Percentiles rank a stretch among this genome's conserved stretches.
phyloP scores from a whole-genome alignment of 2,113 vertebrate genomes.

The Crocuta crocuta region DNA sequence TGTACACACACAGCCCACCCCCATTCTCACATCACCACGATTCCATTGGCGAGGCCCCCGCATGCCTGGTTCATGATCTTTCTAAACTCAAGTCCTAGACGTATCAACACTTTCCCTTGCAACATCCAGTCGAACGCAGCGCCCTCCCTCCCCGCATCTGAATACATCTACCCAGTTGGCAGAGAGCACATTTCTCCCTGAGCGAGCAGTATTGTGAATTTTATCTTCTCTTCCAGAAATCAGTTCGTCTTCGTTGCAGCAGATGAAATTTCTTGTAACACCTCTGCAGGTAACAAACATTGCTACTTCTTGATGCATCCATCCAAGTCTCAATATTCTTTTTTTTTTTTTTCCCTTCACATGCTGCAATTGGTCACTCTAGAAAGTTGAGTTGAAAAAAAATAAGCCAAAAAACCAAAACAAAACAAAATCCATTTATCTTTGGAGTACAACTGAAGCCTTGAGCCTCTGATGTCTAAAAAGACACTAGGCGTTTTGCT shows the following conservation, averaged over 20 bases:
- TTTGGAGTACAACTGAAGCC: conserved; percentile 79
- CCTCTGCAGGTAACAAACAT: conserved; percentile 97
- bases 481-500: conserved; percentile 83
- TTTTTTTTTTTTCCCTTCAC: conserved; percentile 77
- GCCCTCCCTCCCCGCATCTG: conserved; percentile 86
- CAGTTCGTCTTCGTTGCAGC: conserved; percentile 98
- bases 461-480: conserved; percentile 77
- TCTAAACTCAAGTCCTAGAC: conserved; percentile 83
- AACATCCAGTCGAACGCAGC: conserved; percentile 89
- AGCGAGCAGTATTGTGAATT: conserved; percentile 98
- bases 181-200: conserved; percentile 91
- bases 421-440: conserved; percentile 65
- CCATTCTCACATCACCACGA: conserved; percentile 84
- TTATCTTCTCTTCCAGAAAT: conserved; percentile 99
- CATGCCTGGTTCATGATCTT: conserved; percentile 89
- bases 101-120: conserved; percentile 85
- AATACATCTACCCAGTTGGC: conserved; percentile 90
- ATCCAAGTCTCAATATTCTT: conserved; percentile 92
- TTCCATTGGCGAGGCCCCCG: conserved; percentile 84
- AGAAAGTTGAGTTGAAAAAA: conserved; percentile 81
- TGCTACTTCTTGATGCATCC: conserved; percentile 95
- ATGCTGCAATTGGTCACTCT: conserved; percentile 88
- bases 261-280: conserved; percentile 99
- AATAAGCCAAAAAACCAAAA: too few relatives aligned
- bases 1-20: conserved; percentile 76